Evolutionary conservation across 2,797 vertebrate species (phyloP), one percentile per base, ranked within the genome.

Genomic region (Crocidura indochinensis): DNA sequence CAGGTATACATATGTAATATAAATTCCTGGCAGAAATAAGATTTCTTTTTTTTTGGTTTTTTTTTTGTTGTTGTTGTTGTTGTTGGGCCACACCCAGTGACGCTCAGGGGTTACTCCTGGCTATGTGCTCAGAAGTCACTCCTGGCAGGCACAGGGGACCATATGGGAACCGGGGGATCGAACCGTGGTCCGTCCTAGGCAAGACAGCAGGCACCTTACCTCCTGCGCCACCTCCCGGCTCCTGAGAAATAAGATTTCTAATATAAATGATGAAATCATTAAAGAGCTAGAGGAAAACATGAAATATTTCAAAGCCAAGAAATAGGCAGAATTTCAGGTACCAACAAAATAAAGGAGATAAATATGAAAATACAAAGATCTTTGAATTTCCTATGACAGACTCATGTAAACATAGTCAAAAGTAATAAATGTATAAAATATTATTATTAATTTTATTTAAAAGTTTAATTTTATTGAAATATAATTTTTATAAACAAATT

Each of bases 401-500:
- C 17, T 56, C 22, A 5, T 91, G 2, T 77, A 86, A 73, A 71
- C 5, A 31, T 75, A 72, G 15, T 67, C 26, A 87, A 89, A 84
- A 26, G 26, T 29, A 87, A 77, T 77, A 74, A 83, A 65, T 31
- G 51, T 74, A 51, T 29, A 60, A 51, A 24, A 62, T 12, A 64
- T 62, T 46, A 71, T 62, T 60, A 6, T 56, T n/a, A n/a, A 51
- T 46, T 46, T 84, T 73, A 65, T 73, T 67, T 24, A 68, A 68
- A 87, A 84, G 38, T 69, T 47, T 51, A 60, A 78, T 74, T 92
- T 93, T 46, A 85, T 92, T 74, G 71, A 85, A 82, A n/a, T 71
- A 85, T 26, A 87, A 71, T 68, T 80, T 90, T 81, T 31, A 75
- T 49, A 79, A 85, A 65, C 82, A 90, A 74, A 67, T 75, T 44